Evolutionary conservation across 92 coral and sea anemone genomes (phyloP).

Genomic region (Montipora capitata): DNA sequence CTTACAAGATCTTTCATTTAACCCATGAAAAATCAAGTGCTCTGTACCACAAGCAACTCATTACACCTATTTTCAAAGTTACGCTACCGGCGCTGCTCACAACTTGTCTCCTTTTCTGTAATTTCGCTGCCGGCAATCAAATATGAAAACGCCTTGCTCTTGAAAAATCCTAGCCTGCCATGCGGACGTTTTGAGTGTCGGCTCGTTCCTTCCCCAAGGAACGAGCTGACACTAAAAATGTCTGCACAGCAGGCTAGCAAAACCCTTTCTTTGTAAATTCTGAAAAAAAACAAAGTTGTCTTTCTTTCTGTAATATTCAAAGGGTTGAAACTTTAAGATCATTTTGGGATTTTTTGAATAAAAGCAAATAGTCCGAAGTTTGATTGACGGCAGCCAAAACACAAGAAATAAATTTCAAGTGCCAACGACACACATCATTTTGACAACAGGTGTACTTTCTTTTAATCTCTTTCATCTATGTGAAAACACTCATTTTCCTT

Average conservation of each 20-base stretch:
- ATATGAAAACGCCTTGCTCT: not conserved
- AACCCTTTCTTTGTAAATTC: conserved; percentile 40
- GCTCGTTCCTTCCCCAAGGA: not conserved
- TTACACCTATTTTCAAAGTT: not conserved
- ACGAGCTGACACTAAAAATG: not conserved
- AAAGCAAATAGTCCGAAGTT: not conserved
- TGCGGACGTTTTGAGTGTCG: not conserved
- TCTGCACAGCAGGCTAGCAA: not conserved
- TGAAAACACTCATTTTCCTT: not conserved
- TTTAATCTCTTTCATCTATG: conserved; percentile 13
- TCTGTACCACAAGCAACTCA: conserved; percentile 5
- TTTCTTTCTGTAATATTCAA: conserved; percentile 8
- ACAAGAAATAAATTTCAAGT: conserved; percentile 33
- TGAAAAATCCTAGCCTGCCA: not conserved
- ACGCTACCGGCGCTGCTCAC: not conserved
- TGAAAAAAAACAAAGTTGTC: conserved; percentile 8
- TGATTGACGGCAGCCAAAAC: conserved; percentile 8
- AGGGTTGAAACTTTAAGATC: conserved; percentile 29
- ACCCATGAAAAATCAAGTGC: conserved; percentile 25
- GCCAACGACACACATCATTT: conserved; percentile 35
- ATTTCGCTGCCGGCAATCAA: not conserved
- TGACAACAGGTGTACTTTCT: conserved; percentile 30
- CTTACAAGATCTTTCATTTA: conserved; percentile 21
- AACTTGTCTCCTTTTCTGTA: not conserved
- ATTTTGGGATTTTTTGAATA: conserved; percentile 16